Evolutionary conservation across 2,888 invertebrate genomes (phyloP).

Genomic region (Drosophila affinis): DNA sequence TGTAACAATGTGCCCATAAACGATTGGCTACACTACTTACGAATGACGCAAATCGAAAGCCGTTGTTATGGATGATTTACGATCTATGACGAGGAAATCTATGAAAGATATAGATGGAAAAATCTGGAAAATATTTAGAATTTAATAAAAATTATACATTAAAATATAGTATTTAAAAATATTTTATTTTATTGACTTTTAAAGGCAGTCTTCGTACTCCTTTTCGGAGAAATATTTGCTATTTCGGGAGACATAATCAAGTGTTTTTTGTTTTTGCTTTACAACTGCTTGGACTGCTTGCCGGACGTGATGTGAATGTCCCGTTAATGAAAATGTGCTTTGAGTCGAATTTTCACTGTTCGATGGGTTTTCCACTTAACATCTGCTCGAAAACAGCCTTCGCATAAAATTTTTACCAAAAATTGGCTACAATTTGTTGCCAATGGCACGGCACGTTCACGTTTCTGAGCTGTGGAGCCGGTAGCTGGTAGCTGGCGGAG

Average conservation of each 20-base stretch:
- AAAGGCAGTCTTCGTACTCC: no score
- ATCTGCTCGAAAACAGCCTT: slow-evolving; percentile 32
- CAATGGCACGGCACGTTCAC: slow-evolving; percentile 29
- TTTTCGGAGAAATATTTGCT: no score
- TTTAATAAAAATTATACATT: no score
- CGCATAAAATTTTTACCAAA: slow-evolving; percentile 18
- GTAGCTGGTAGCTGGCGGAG: neutral
- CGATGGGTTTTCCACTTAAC: slow-evolving; percentile 23
- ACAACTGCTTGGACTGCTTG: no score
- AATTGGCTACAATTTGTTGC: slow-evolving; percentile 1
- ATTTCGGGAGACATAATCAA: no score
- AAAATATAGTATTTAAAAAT: no score
- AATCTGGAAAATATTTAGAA: no score
- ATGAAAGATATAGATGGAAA: no score
- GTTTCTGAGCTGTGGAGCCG: neutral
- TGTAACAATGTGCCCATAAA: neutral
- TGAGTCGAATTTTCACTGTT: slow-evolving; percentile 13
- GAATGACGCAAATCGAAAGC: neutral
- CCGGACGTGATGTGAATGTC: neutral
- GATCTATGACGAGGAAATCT: no score
- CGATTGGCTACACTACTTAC: neutral
- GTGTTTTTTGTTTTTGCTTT: no score
- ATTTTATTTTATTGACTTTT: no score
- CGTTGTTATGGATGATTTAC: no score
- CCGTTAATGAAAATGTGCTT: slow-evolving; percentile 15